Percentiles rank a stretch among this genome's conserved stretches.
Conservation (phyloP, 1,140 invertebrate species). For the Lepidotrigona ventralis region DNA sequence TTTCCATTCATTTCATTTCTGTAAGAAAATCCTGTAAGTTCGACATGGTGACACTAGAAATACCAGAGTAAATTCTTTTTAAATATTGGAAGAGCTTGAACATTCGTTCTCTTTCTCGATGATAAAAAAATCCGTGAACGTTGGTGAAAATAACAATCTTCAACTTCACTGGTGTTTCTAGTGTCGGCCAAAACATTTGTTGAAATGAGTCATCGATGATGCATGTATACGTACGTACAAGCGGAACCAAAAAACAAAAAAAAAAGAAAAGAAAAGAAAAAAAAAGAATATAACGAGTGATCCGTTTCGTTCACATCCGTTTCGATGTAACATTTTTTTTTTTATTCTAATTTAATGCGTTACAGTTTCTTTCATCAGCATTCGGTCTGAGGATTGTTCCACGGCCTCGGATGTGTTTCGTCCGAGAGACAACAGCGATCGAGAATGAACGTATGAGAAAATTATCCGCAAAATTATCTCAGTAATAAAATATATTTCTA, state of each 20-base stretch:
- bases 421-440: slow-evolving; percentile 27
- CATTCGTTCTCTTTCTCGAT: not conserved
- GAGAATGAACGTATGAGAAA: slow-evolving; percentile 39
- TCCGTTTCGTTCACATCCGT: not conserved
- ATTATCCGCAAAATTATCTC: slow-evolving; percentile 43
- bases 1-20: fast-evolving
- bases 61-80: not conserved
- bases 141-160: not conserved
- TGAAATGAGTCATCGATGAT: not conserved
- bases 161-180: not conserved
- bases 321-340: slow-evolving; percentile 33
- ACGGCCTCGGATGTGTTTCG: not conserved
- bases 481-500: slow-evolving; percentile 78
- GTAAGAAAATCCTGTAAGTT: not conserved
- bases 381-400: slow-evolving; percentile 28
- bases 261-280: not conserved
- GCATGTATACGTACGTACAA: no score
- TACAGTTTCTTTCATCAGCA: slow-evolving; percentile 27
- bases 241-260: not conserved
- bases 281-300: not conserved
- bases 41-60: not conserved
- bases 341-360: slow-evolving; percentile 44
- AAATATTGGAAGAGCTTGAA: not conserved
- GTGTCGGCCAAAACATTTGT: not conserved
- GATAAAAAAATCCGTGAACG: not conserved